Base-by-base conservation (phyloP, 2,113 vertebrate genomes). In the Arizona elegans region DNA sequence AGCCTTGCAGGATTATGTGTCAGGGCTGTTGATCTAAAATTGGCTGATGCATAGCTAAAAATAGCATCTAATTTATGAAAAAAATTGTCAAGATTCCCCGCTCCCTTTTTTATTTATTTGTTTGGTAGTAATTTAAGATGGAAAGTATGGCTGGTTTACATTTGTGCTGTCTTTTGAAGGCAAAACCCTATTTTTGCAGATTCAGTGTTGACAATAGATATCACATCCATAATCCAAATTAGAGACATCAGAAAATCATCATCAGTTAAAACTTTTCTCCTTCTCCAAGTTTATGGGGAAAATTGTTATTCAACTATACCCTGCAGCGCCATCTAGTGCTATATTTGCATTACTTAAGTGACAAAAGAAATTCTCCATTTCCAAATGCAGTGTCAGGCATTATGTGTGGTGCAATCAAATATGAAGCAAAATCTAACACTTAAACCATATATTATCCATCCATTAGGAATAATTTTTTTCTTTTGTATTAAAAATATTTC, bases 321-420 rank as follows among this genome's bases (percentile, higher is more conserved):
- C 96, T 94, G 21, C 92, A 95, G 90, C 58, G 87, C 96, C 97
- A 96, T 93, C 97, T 96, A 96, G 95, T 94, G 97, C 93, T 92
- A 91, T 23, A 0, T 7, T 87, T 43, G 0, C 0, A 53, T 43
- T 8, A 58, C 55, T 88, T 92, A 88, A 75, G n/a, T 26, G 33
- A 70, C 87, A 90, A 87, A 52, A 88, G 90, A 94, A 86, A 8
- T 0, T 0, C 0, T 10, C 58, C 23, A 47, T 81, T 81, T 81
- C n/a, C 15, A 81, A 38, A 19, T 81, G 75, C 70, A 81, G 33
- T 21, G 33, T 8, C 17, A 1, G 33, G 33, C 15, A 81, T 81
- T 75, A 75, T 17, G n/a, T 7, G 9, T 13, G 52, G 47, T 65
- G 15, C 43, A 55, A 43, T 81, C 33, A 21, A 38, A 81, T 81